Conservation (phyloP, 1,140 invertebrate species). For the Zaprionus africanus region DNA sequence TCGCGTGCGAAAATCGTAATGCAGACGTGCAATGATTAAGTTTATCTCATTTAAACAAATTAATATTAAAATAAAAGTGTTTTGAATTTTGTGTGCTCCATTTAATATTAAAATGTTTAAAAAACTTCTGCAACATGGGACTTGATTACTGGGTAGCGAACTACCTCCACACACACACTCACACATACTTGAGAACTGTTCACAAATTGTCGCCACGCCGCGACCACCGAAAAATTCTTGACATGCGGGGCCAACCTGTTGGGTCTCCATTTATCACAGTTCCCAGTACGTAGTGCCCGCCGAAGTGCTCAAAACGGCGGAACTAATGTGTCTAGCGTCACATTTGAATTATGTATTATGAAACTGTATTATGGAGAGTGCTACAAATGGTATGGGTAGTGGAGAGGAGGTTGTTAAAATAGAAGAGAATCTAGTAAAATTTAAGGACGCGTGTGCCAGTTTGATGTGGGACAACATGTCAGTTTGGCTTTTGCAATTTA, state of each 20-base stretch:
- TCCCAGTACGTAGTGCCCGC: background rate
- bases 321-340: constrained; percentile 72
- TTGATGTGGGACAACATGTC: constrained; percentile 62
- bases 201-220: constrained; percentile 37
- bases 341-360: constrained; percentile 78
- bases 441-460: constrained; percentile 11
- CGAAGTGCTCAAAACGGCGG: constrained; percentile 67
- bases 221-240: constrained; percentile 54
- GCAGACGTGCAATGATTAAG: too few species aligned
- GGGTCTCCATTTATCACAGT: constrained; percentile 59
- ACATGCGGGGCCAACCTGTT: constrained; percentile 63
- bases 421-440: constrained; percentile 18
- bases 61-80: too few species aligned
- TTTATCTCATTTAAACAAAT: too few species aligned
- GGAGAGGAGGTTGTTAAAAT: background rate
- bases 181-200: constrained; percentile 51
- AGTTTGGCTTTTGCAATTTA: constrained; percentile 63
- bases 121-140: too few species aligned
- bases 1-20: too few species aligned
- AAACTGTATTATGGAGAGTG: constrained; percentile 33
- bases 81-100: too few species aligned
- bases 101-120: too few species aligned
- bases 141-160: background rate
- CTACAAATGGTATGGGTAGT: background rate
- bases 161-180: constrained; percentile 39